Percentiles rank a stretch among this genome's conserved stretches.
phyloP scores from a whole-genome alignment of 2,888 invertebrate species.

The Malachius bipustulatus region DNA sequence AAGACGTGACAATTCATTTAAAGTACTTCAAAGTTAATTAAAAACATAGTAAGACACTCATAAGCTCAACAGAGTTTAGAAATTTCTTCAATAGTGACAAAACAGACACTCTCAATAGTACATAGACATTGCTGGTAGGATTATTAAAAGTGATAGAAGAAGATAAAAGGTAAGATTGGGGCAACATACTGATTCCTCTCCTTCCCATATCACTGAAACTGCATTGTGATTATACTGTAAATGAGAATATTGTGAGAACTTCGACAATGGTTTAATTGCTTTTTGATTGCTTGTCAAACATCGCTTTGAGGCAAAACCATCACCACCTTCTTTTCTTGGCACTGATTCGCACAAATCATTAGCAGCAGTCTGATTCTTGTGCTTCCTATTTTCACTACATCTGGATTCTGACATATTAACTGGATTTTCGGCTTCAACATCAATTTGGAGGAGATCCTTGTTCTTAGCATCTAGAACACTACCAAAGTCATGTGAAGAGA shows the following conservation, averaged over 20 bases:
- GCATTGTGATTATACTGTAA: slow-evolving; percentile 23
- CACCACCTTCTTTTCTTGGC: slow-evolving; percentile 12
- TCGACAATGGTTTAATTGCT: slow-evolving; percentile 19
- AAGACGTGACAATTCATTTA: no score
- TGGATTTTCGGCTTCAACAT: slow-evolving; percentile 1
- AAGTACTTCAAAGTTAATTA: no score
- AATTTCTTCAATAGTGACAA: slow-evolving; percentile 23
- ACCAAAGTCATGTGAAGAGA: slow-evolving; percentile 30
- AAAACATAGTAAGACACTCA: no score
- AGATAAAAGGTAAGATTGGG: slow-evolving; percentile 12
- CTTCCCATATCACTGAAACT: slow-evolving; percentile 30
- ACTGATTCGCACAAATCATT: background rate
- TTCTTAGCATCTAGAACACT: slow-evolving; percentile 17
- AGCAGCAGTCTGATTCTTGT: background rate
- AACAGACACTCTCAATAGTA: slow-evolving; percentile 22
- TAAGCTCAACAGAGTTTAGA: no score
- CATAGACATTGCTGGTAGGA: slow-evolving; percentile 15
- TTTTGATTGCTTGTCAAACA: slow-evolving; percentile 16
- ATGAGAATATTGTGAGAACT: slow-evolving; percentile 23
- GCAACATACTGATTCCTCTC: slow-evolving; percentile 29
- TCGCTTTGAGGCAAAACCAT: slow-evolving; percentile 18
- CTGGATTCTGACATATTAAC: slow-evolving; percentile 14
- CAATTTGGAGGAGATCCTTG: slow-evolving; percentile 15
- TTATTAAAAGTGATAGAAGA: slow-evolving; percentile 13
- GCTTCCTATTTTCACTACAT: slow-evolving; percentile 4